Evolutionary conservation across 2,888 invertebrate species (phyloP), one percentile per base, ranked within the genome.

Genomic region (Gasteruption jaculator): DNA sequence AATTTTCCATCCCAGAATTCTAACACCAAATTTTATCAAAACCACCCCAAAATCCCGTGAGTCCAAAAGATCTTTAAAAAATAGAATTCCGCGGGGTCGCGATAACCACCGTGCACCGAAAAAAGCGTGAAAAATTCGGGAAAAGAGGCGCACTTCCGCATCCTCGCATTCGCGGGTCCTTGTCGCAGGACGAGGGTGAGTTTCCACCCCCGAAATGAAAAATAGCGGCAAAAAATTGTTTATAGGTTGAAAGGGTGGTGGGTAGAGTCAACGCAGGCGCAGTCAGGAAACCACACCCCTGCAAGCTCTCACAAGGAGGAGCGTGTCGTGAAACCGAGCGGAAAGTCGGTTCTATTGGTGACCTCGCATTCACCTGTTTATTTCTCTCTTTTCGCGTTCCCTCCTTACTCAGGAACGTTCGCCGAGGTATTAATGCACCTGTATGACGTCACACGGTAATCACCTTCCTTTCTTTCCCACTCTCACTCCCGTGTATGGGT

Each of bases 271-370:
- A 56, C 60, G 66, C 68, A 63, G 54, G 67, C 68, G 69, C 67
- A 60, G 49, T 48, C n/a, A 49, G 48, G 45, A 55, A 53, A 58
- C 63, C 66, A 63, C 69, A 60, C 68, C 69, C 57, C 57, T 58
- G 53, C 53, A 60, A 64, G 61, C 61, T 61, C 56, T 37, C 32
- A 39, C 55, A 52, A 60, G 65, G 67, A 60, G 68, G 66, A 65
- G 68, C 64, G 46, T 55, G 51, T 48, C 52, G 59, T 50, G 49
- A 56, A 53, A 53, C 56, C 51, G 55, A 57, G 53, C 45, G 44
- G 40, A 55, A 56, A 58, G 58, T 48, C 53, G 59, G 53, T 57
- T 56, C 56, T 57, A 68, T 68, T 67, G 68, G 67, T 60, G 63
- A 66, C 56, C n/a, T 53, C 56, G 50, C 52, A 49, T 60, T 63